Evolutionary conservation across 2,113 vertebrate genomes (phyloP), one percentile per base, ranked within the genome.

Genomic region (Corythornis cristatus): DNA sequence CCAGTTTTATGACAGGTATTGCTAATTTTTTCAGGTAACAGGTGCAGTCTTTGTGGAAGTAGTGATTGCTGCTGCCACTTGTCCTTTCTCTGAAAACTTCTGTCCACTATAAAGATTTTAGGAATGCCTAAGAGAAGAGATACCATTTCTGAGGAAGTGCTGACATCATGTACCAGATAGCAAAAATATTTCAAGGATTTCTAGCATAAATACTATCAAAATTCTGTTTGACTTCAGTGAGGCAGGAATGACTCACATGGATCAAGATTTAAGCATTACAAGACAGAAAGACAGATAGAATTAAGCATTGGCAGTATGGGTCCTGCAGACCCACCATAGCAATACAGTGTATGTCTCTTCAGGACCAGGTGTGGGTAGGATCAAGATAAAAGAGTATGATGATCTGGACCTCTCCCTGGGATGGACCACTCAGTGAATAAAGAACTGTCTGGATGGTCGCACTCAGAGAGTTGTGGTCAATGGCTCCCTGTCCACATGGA

Each of bases 101-200:
- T 56, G 35, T 6, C 20, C 26, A 17, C 51, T 37, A 3, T 12
- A 86, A 90, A 37, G 19, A 82, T 83, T 84, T 90, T 62, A 77
- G 62, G 67, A 78, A 61, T 16, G 35, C 25, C 35, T 20, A 75
- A 78, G 23, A 25, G 26, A 86, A 70, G n/a, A 61, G 62, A 65
- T 42, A 26, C 35, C n/a, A 17, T 11, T 73, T 5, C 14, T 61
- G 43, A 61, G 60, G 43, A 90, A 68, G 54, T 26, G 28, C 13
- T 68, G 25, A 37, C 53, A 70, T 2, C 0, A 0, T 6, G 31
- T 43, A 26, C 7, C 1, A 2, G 42, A 11, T 0, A 68, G 18
- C 35, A 84, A 45, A 71, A 87, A 43, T 3, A n/a, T 57, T 51
- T 29, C 19, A 37, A 92, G 26, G 58, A 76, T 37, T 76, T 62